Percentiles rank a stretch among this genome's conserved stretches.
Evolutionary conservation across 1,140 invertebrate genomes (phyloP).

Genomic region (Drosophila watanabei): DNA sequence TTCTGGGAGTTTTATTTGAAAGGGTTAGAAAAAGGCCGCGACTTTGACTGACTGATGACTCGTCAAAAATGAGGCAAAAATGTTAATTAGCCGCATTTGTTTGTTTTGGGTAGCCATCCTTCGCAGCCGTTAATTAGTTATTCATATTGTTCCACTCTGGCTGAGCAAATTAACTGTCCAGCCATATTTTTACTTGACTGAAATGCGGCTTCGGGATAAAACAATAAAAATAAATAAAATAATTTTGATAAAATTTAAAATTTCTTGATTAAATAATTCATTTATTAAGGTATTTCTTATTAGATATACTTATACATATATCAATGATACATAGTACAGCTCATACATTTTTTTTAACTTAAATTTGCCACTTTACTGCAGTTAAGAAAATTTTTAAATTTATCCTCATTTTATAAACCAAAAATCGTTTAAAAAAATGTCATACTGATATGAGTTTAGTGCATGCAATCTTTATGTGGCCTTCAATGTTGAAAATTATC

Average conservation of each 20-base stretch:
- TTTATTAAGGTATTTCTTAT: background rate
- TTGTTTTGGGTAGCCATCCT: conserved; percentile 28
- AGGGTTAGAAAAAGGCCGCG: conserved; percentile 8
- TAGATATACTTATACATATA: background rate
- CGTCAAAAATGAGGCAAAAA: conserved; percentile 43
- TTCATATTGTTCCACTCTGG: conserved; percentile 52
- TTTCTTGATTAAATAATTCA: background rate
- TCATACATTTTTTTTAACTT: background rate
- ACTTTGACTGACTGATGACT: conserved; percentile 60
- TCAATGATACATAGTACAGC: background rate
- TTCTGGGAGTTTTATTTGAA: background rate
- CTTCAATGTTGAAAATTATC: conserved; percentile 62
- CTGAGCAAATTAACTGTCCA: conserved; percentile 29
- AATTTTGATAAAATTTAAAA: background rate
- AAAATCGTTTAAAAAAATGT: background rate
- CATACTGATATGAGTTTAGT: background rate
- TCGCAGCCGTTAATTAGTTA: conserved; percentile 64
- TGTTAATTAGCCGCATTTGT: conserved; percentile 75
- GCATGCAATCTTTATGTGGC: conserved; percentile 25
- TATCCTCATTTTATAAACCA: background rate
- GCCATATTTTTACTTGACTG: background rate
- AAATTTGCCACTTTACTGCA: background rate
- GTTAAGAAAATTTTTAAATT: background rate
- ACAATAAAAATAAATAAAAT: background rate
- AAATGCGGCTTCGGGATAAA: background rate